phyloP scores from a whole-genome alignment of 1,140 invertebrate genomes.

The Temnothorax nylanderi region DNA sequence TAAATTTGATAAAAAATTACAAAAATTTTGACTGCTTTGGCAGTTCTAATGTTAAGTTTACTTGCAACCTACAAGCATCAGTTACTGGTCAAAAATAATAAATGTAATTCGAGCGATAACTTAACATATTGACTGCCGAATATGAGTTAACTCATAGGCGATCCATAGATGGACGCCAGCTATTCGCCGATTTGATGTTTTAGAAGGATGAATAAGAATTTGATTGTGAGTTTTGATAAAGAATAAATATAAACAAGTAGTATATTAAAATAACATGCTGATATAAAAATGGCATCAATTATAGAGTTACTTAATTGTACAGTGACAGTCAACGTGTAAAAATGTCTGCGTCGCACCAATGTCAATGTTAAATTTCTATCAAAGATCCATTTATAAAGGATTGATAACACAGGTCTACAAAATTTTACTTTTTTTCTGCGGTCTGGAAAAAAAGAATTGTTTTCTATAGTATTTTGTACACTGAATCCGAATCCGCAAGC shows the following conservation, averaged over 20 bases:
- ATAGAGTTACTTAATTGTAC: not conserved
- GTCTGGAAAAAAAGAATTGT: too few species aligned
- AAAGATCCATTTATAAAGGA: not conserved
- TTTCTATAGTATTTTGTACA: too few species aligned
- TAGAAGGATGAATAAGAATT: not conserved
- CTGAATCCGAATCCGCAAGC: too few species aligned
- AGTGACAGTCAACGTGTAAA: not conserved
- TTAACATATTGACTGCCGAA: not conserved
- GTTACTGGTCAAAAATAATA: not conserved
- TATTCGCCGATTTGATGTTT: not conserved
- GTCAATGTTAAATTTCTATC: not conserved
- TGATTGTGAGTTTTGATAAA: not conserved
- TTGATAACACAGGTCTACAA: not conserved
- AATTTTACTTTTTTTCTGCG: too few species aligned
- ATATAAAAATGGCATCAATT: not conserved
- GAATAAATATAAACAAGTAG: not conserved
- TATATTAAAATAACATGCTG: not conserved
- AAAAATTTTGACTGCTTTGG: not conserved
- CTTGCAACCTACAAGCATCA: not conserved
- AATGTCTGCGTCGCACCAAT: not conserved
- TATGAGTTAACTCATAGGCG: not conserved
- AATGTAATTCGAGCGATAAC: not conserved
- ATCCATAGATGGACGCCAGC: not conserved
- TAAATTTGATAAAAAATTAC: conserved; percentile 4
- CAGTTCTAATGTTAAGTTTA: not conserved